Conservation (phyloP, 2,888 invertebrate genomes). For the Lepidochrysops patricia region DNA sequence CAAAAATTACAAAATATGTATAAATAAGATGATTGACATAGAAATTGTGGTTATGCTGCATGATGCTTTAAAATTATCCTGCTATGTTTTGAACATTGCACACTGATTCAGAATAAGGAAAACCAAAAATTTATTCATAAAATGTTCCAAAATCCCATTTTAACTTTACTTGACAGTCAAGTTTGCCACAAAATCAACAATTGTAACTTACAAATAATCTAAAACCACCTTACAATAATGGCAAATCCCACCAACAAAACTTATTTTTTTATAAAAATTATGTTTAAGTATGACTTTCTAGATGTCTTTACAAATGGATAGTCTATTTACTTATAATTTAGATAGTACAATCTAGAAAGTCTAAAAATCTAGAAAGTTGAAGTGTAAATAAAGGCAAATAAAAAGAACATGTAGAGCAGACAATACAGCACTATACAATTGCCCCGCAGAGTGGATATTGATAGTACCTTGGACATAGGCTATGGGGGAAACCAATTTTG, state of each 20-base stretch:
- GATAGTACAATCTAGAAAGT: too few species aligned
- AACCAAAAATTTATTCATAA: not conserved
- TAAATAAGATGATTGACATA: too few species aligned
- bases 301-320: too few species aligned
- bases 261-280: too few species aligned
- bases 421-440: not conserved
- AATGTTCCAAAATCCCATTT: not conserved
- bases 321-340: not conserved
- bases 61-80: not conserved
- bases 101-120: not conserved
- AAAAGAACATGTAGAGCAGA: not conserved
- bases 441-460: not conserved
- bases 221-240: too few species aligned
- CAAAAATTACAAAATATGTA: too few species aligned
- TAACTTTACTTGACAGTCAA: not conserved
- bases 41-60: too few species aligned
- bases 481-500: constrained; percentile 45
- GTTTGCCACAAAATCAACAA: not conserved
- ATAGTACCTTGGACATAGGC: constrained; percentile 45
- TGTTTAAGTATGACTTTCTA: too few species aligned
- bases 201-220: not conserved
- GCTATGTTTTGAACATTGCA: not conserved
- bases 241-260: too few species aligned
- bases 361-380: too few species aligned
- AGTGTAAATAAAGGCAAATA: not conserved